Percentiles rank a stretch among this genome's conserved stretches.
Conservation (phyloP, 2,113 vertebrate genomes). For the Trogon melanurus region DNA sequence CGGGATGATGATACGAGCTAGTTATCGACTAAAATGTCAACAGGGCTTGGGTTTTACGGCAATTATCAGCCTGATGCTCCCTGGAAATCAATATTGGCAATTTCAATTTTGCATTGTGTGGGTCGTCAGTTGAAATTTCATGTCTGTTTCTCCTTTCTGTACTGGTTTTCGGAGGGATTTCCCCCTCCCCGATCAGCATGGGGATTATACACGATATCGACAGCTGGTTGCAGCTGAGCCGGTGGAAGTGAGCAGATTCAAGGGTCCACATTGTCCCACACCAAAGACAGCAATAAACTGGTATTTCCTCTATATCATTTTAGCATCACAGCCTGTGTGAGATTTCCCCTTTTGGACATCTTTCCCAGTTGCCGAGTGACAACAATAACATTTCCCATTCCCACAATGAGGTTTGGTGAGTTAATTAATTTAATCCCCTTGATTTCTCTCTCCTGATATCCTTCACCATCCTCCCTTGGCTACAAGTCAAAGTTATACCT, state of each 20-base stretch:
- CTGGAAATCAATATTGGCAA: conserved; percentile 67
- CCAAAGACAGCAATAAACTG: conserved; percentile 55
- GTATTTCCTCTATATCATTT: conserved; percentile 11
- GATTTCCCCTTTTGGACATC: background rate
- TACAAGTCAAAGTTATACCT: background rate
- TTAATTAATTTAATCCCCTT: background rate
- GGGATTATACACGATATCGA: conserved; percentile 32
- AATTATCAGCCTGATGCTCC: conserved; percentile 44
- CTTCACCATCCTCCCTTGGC: background rate
- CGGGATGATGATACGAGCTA: background rate
- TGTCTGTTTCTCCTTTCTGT: conserved; percentile 64
- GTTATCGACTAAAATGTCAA: conserved; percentile 65
- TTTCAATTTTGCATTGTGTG: conserved; percentile 63
- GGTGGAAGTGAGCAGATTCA: conserved; percentile 37
- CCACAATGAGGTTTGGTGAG: background rate
- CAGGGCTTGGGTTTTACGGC: conserved; percentile 59
- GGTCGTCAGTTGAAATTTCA: conserved; percentile 57
- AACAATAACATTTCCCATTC: background rate
- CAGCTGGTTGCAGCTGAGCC: conserved; percentile 15
- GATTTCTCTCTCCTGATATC: background rate
- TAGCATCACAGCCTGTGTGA: background rate
- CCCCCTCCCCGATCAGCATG: conserved; percentile 16
- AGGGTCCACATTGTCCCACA: conserved; percentile 24
- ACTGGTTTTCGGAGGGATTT: background rate
- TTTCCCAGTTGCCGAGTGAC: background rate